A percentile compares a stretch with the other conserved stretches of the same genome.
Evolutionary conservation across 2,113 vertebrate species (phyloP).

Genomic region (Peromyscus leucopus): DNA sequence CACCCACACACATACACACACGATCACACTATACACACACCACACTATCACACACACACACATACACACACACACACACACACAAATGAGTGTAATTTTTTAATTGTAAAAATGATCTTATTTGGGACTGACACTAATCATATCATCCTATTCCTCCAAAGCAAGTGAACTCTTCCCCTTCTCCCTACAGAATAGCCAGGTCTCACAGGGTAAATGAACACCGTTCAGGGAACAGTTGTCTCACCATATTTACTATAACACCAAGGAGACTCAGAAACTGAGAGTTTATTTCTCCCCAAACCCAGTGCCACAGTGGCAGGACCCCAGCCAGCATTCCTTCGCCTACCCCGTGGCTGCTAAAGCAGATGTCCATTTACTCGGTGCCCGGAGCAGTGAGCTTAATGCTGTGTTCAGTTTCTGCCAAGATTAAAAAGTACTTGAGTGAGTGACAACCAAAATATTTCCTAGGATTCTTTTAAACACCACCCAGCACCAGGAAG

Average conservation of each 20-base stretch:
- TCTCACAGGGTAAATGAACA: background rate
- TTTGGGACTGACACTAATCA: background rate
- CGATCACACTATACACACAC: background rate
- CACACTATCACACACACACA: background rate
- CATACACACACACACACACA: background rate
- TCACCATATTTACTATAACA: background rate
- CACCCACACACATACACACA: background rate
- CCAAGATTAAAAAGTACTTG: slow-evolving; percentile 53
- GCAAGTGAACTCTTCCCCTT: background rate
- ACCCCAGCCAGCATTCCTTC: slow-evolving; percentile 53
- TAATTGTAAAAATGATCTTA: background rate
- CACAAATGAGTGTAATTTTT: background rate
- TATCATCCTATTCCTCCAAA: background rate
- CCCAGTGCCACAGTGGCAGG: background rate
- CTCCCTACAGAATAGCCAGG: background rate
- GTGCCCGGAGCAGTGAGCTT: slow-evolving; percentile 46
- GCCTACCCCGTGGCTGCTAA: background rate
- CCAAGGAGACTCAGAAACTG: slow-evolving; percentile 12
- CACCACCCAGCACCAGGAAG: background rate
- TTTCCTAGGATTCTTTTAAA: slow-evolving; percentile 58
- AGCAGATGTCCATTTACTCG: slow-evolving; percentile 64
- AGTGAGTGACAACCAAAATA: slow-evolving; percentile 71
- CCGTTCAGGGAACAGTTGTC: background rate
- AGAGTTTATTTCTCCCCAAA: background rate
- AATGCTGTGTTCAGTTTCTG: slow-evolving; percentile 60